These are phyloP conservation scores for Globodera rostochiensis DNA, from an alignment of 1,140 invertebrate genomes.

Conservation along the genomic window DNA sequence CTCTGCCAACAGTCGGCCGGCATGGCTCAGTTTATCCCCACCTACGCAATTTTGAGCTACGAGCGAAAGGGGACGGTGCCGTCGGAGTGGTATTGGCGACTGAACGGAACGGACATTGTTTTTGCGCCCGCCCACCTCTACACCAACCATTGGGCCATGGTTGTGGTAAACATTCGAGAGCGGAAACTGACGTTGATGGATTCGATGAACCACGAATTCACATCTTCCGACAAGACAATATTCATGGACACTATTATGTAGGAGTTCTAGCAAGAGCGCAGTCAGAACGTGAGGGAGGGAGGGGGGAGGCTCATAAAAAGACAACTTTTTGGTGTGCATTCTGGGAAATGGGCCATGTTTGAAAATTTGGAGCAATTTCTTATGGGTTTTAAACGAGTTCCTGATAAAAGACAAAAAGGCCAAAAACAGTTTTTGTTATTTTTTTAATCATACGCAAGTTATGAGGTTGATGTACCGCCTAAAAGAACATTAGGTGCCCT, in stretches of 20 bases:
- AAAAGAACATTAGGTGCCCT: too few species aligned
- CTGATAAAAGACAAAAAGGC: too few species aligned
- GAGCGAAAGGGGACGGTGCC: neutral
- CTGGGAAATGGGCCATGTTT: too few species aligned
- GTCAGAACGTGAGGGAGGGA: neutral
- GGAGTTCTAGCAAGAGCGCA: neutral
- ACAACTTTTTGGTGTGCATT: too few species aligned
- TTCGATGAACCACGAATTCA: slow-evolving; percentile 26
- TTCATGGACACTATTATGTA: slow-evolving; percentile 28
- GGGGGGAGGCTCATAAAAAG: too few species aligned
- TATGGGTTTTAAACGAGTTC: too few species aligned
- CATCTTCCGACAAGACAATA: neutral
- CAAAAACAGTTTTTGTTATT: too few species aligned
- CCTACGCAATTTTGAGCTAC: slow-evolving; percentile 15
- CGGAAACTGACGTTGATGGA: slow-evolving; percentile 20
- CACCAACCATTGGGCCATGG: slow-evolving; percentile 28
- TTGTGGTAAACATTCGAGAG: neutral
- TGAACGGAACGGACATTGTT: slow-evolving; percentile 1
- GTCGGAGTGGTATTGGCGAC: slow-evolving; percentile 22
- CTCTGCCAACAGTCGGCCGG: neutral
- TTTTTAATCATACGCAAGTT: too few species aligned
- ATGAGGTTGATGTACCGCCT: too few species aligned
- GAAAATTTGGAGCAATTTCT: too few species aligned
- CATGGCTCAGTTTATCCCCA: slow-evolving; percentile 4
- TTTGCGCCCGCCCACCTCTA: slow-evolving; percentile 28